Conservation (phyloP, 2,797 vertebrate genomes). For the Sarcoramphus papa region DNA sequence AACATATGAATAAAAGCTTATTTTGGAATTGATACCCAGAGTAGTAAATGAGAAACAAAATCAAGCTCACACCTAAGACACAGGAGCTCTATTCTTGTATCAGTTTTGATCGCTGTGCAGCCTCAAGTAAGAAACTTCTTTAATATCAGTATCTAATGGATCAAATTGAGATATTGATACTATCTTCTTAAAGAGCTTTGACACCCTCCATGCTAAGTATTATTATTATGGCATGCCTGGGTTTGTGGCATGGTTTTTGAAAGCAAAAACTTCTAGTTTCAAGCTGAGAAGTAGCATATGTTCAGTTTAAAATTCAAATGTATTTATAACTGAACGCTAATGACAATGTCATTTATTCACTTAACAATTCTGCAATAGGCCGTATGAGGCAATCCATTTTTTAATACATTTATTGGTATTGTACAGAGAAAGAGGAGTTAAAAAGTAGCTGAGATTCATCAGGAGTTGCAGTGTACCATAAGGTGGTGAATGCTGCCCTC, state of each 20-base stretch:
- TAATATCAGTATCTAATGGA: background rate
- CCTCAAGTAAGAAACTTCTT: background rate
- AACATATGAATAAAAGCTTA: conserved; percentile 8
- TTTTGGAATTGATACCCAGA: conserved; percentile 13
- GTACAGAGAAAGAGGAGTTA: background rate
- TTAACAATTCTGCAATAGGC: background rate
- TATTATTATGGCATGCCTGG: background rate
- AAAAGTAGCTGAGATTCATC: background rate
- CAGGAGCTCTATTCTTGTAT: background rate
- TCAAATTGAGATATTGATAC: background rate
- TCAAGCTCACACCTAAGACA: background rate
- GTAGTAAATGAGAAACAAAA: background rate
- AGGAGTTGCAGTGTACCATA: background rate
- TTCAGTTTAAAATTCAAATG: conserved; percentile 29
- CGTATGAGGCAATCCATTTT: background rate
- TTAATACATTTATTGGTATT: background rate
- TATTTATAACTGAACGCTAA: background rate
- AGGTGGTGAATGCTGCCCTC: conserved; percentile 56
- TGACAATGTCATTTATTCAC: conserved; percentile 6
- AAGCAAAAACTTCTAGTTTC: background rate
- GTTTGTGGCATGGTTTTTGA: background rate
- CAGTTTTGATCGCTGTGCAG: background rate
- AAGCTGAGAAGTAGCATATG: background rate
- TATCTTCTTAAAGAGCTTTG: background rate
- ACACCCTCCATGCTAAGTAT: background rate